Evolutionary conservation across 2,113 vertebrate species (phyloP), one percentile per base, ranked within the genome.

Genomic region (Dasyurus viverrinus): DNA sequence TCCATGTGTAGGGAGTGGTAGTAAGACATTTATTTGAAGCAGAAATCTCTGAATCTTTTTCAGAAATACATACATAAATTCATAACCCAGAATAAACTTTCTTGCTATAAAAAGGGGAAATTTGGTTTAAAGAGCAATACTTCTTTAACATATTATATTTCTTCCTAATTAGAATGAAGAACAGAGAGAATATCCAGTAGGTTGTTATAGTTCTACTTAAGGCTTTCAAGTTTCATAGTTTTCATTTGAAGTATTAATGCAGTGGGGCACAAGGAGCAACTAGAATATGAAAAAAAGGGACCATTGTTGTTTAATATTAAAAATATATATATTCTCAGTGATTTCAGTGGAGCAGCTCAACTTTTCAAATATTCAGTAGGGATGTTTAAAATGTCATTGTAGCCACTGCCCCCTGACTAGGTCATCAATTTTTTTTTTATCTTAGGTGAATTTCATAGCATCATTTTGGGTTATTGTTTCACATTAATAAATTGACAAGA

Each of bases 121-220:
- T 94, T 92, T 90, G 54, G 3, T 22, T 93, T 11, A 30, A 93
- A 94, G 68, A 93, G 11, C 47, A 96, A 91, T 47, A 27, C 57
- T 97, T 93, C 30, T 9, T 93, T 54, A 89, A 93, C 30, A 90
- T 36, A 36, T 84, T 53, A n/a, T 91, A 60, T 68, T 0, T 0
- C 30, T 95, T 54, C 76, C 95, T 36, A 92, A 93, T 95, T 89
- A 93, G 48, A 54, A 23, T 19, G 55, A 97, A 93, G 52, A 97
- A 54, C 10, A 96, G 16, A 89, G 89, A 7, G 48, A 54, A 91
- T 93, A 25, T 94, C 93, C 57, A 91, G 48, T 89, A 54, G 22
- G 19, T 89, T 97, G 91, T 96, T 94, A 89, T n/a, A 26, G 57
- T 96, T 95, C 54, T 47, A 0, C 26, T 90, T 94, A 53, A 60